phyloP scores from a whole-genome alignment of 2,113 vertebrate genomes.

The Antechinus stuartii region DNA sequence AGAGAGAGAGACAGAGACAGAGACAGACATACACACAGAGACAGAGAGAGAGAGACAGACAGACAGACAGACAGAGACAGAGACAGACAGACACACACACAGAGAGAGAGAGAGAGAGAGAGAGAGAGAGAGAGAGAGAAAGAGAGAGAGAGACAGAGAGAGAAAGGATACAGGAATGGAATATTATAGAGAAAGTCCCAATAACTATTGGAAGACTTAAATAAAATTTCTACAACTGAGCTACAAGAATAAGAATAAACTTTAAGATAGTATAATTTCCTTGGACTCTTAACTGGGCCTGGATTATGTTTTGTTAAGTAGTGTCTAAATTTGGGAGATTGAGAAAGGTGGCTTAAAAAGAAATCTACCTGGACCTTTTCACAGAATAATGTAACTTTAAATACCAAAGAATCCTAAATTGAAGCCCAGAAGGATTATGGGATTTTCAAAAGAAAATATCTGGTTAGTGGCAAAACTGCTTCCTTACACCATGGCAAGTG shows the following conservation, averaged over 20 bases:
- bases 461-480: neutral
- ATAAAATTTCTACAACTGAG: neutral
- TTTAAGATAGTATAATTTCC: neutral
- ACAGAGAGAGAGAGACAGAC: too few species aligned
- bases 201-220: neutral
- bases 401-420: neutral
- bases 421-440: neutral
- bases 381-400: neutral
- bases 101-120: too few species aligned
- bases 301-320: neutral
- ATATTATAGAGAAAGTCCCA: neutral
- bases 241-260: neutral
- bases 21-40: too few species aligned
- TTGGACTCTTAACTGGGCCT: neutral
- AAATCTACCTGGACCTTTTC: neutral
- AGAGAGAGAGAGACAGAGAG: too few species aligned
- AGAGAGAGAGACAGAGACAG: too few species aligned
- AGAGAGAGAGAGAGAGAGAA: too few species aligned
- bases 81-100: too few species aligned
- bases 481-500: slow-evolving; percentile 13
- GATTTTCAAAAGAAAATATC: neutral
- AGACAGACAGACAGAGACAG: too few species aligned
- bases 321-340: neutral
- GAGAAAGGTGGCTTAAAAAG: neutral
- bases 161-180: neutral